Evolutionary conservation across 2,888 invertebrate species (phyloP), one percentile per base, ranked within the genome.

Genomic region (Callinectes sapidus): DNA sequence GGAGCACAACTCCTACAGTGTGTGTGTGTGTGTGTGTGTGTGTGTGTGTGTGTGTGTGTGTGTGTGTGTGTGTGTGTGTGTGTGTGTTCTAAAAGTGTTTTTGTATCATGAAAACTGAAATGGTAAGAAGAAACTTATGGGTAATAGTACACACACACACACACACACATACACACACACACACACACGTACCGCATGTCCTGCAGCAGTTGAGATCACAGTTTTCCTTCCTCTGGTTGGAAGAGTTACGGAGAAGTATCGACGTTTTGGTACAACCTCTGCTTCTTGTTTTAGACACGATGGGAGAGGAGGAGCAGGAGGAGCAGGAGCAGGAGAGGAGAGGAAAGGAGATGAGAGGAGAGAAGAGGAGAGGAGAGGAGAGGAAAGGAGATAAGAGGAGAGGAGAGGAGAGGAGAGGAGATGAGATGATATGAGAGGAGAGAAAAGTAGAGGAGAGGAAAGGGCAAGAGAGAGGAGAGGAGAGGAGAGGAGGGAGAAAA

Each of bases 161-260:
- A 86, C 86, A 86, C 86, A 86, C 86, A 86, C 86, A 86, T 42
- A 86, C 39, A 39, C 86, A 86, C 86, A 39, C 86, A 39, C 86
- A 39, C 86, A 39, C 86, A 8, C 23, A n/a, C 39, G 35, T 35
- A 86, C 35, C 32, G 42, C 2, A 10, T 42, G 6, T 42, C 42
- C 87, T 28, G 48, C 48, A 42, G 48, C 54, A 28, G 87, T 42
- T 87, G 8, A 28, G 39, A 48, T 89, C 61, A 42, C 54, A 55
- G 28, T 89, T 55, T 89, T 55, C 55, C 61, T 2, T 32, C 35
- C 87, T 87, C 42, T 87, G 23, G 18, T 61, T 54, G 85, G 39
- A 55, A 81, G 81, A 35, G 35, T 13, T 10, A 35, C 16, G 1
- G 35, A 81, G 16, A 35, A 81, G 13, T 81, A 81, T 0, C 13